Conservation (phyloP, 2,888 invertebrate species). For the Watsonalla binaria region DNA sequence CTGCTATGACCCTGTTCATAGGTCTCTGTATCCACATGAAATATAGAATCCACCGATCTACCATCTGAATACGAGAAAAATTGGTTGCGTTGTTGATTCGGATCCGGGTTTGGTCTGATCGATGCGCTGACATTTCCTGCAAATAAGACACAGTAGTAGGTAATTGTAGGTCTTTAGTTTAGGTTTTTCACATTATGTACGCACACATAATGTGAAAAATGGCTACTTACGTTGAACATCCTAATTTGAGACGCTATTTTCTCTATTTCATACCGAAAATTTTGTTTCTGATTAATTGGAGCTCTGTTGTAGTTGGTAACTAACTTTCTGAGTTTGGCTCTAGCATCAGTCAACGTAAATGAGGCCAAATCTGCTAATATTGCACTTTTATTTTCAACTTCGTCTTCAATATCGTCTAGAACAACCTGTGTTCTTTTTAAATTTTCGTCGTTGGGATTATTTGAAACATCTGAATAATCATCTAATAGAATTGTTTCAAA, state of each 20-base stretch:
- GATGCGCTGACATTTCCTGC: conserved; percentile 35
- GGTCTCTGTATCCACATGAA: conserved; percentile 42
- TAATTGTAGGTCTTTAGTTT: background rate
- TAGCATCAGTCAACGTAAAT: conserved; percentile 31
- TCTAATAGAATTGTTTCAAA: conserved; percentile 18
- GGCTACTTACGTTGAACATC: conserved; percentile 39
- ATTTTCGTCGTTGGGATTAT: conserved; percentile 23
- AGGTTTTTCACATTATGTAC: too few relatives aligned
- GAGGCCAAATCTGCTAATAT: conserved; percentile 13
- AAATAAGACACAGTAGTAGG: background rate
- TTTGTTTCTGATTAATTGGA: background rate
- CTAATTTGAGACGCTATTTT: conserved; percentile 28
- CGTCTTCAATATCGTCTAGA: conserved; percentile 35
- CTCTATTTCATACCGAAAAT: conserved; percentile 15
- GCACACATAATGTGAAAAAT: background rate
- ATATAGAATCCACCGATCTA: conserved; percentile 54
- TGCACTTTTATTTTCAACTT: conserved; percentile 5
- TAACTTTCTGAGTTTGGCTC: conserved; percentile 20
- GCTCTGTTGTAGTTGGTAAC: conserved; percentile 13
- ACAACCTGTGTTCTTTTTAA: conserved; percentile 29
- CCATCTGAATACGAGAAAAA: conserved; percentile 18
- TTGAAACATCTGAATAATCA: conserved; percentile 13
- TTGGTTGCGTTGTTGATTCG: conserved; percentile 19
- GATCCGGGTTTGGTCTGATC: conserved; percentile 9
- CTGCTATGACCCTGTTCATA: conserved; percentile 18